Conservation (phyloP, 2,888 invertebrate species). For the Nemoura dubitans region DNA sequence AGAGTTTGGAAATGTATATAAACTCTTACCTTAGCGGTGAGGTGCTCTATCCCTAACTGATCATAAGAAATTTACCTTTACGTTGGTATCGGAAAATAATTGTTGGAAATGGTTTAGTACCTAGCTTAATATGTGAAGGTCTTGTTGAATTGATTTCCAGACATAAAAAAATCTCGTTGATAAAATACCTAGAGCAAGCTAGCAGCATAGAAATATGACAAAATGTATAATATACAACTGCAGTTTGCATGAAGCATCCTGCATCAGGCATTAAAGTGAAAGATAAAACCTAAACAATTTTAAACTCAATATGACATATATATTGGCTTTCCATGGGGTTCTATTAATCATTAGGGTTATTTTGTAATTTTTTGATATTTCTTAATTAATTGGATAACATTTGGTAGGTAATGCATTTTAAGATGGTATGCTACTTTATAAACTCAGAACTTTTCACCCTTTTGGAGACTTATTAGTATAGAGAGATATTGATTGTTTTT, state of each 20-base stretch:
- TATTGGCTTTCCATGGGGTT: not conserved
- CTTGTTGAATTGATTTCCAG: not conserved
- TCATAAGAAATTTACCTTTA: not conserved
- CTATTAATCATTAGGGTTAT: not conserved
- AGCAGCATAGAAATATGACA: not conserved
- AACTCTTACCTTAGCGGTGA: not conserved
- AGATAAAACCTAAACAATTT: not conserved
- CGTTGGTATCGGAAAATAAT: not conserved
- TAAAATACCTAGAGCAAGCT: not conserved
- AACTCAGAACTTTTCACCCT: not conserved
- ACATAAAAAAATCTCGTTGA: not conserved
- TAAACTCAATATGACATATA: not conserved
- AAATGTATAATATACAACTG: not conserved
- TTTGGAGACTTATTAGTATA: slow-evolving; percentile 1
- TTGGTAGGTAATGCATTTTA: slow-evolving; percentile 7
- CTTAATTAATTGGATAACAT: not conserved
- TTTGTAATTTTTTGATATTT: not conserved
- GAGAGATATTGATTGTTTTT: not conserved
- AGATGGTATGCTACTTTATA: not conserved
- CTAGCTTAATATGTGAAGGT: not conserved
- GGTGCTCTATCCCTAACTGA: too few relatives aligned
- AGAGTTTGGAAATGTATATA: not conserved
- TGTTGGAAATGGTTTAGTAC: not conserved
- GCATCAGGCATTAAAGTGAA: not conserved
- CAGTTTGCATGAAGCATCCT: not conserved